Evolutionary conservation across 2,888 invertebrate genomes (phyloP).

Genomic region (Drosophila anomalata): DNA sequence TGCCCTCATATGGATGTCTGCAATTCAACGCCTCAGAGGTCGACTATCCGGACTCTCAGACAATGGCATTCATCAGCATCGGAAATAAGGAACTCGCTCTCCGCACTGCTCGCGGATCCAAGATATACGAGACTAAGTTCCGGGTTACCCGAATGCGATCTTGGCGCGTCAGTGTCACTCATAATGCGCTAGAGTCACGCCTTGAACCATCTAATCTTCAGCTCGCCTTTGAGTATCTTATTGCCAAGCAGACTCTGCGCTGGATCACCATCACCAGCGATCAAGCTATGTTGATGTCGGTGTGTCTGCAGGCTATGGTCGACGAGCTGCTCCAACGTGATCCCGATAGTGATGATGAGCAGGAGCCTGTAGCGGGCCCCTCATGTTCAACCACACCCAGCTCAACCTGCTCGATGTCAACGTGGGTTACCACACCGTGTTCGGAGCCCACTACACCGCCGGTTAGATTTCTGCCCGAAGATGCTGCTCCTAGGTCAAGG

Average conservation of each 20-base stretch:
- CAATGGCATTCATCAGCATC: constrained; percentile 90
- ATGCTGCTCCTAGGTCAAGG: constrained; percentile 84
- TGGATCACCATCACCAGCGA: constrained; percentile 97
- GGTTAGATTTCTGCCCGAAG: constrained; percentile 87
- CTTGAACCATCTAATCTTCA: constrained; percentile 86
- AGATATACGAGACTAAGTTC: constrained; percentile 92
- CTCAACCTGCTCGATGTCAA: constrained; percentile 52
- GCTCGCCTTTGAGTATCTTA: constrained; percentile 96
- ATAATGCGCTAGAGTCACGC: constrained; percentile 82
- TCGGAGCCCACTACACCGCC: constrained; percentile 68
- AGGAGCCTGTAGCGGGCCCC: constrained; percentile 61
- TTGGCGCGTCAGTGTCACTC: constrained; percentile 96
- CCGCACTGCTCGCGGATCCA: constrained; percentile 86
- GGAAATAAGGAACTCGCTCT: constrained; percentile 94
- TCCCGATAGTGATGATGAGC: constrained; percentile 61
- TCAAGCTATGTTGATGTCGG: constrained; percentile 97
- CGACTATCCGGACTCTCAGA: constrained; percentile 89
- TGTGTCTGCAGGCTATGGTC: constrained; percentile 97
- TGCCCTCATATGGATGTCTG: constrained; percentile 95
- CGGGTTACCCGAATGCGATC: constrained; percentile 98
- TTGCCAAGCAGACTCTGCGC: constrained; percentile 94
- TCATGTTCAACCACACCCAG: constrained; percentile 74
- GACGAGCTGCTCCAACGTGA: constrained; percentile 88
- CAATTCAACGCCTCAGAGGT: constrained; percentile 90
- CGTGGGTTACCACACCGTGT: constrained; percentile 47